These are phyloP conservation scores for Mirza zaza DNA, from an alignment of 2,113 vertebrate genomes.

Conservation along the genomic window DNA sequence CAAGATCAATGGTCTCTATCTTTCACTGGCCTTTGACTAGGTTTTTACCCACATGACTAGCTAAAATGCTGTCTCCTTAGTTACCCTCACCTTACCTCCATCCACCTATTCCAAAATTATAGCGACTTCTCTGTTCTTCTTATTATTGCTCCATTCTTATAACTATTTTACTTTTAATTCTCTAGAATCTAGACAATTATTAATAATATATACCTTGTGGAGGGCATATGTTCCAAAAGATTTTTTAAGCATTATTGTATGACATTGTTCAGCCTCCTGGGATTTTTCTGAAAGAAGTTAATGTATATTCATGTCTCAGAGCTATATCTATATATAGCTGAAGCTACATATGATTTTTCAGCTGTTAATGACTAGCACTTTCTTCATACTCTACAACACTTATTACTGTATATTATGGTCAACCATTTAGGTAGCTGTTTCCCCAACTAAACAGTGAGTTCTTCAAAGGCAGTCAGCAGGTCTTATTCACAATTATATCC, in stretches of 20 bases:
- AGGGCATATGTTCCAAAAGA: slow-evolving; percentile 3
- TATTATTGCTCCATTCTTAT: background rate
- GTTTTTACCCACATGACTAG: background rate
- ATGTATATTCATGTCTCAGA: slow-evolving; percentile 27
- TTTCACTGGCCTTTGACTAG: background rate
- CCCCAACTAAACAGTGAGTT: background rate
- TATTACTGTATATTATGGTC: background rate
- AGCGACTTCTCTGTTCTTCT: background rate
- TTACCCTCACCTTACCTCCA: background rate
- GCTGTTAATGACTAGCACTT: background rate
- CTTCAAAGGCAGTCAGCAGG: background rate
- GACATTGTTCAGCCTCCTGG: background rate
- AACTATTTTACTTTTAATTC: background rate
- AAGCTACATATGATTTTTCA: slow-evolving; percentile 21
- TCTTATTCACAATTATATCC: background rate
- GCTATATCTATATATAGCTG: background rate
- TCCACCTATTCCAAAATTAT: background rate
- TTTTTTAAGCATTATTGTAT: slow-evolving; percentile 3
- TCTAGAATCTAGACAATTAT: background rate
- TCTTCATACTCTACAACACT: slow-evolving; percentile 28
- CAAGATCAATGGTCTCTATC: background rate
- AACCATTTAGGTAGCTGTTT: background rate
- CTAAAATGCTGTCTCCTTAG: background rate
- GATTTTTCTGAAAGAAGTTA: slow-evolving; percentile 34
- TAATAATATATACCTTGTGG: background rate